These are phyloP conservation scores for Aphidius ervi DNA, from an alignment of 1,140 invertebrate species.

Conservation along the genomic window DNA sequence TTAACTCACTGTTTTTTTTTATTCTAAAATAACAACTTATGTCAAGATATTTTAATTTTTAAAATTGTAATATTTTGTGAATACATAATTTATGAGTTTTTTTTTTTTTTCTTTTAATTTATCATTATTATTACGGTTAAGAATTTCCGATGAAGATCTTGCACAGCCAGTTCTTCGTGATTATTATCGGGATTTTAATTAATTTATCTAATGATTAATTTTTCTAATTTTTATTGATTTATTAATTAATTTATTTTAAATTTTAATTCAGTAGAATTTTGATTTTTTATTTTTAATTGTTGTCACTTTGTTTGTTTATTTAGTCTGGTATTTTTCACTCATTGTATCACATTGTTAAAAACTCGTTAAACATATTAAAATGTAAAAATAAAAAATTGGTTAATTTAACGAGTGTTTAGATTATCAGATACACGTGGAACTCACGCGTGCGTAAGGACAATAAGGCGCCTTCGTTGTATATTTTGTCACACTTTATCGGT, in stretches of 20 bases:
- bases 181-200: not conserved
- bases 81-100: too few relatives aligned
- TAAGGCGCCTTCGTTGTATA: constrained; percentile 18
- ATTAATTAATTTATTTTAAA: not conserved
- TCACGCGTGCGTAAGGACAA: constrained; percentile 22
- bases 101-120: too few relatives aligned
- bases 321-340: not conserved
- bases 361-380: too few relatives aligned
- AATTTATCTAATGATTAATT: not conserved
- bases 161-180: constrained; percentile 24
- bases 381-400: not conserved
- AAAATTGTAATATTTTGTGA: too few relatives aligned
- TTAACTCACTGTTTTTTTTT: too few relatives aligned
- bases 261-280: not conserved
- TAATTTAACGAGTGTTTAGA: constrained; percentile 13
- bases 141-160: constrained; percentile 26
- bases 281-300: not conserved
- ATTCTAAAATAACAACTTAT: too few relatives aligned
- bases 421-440: constrained; percentile 25
- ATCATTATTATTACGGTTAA: constrained; percentile 8
- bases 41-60: too few relatives aligned
- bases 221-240: not conserved
- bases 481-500: too few relatives aligned
- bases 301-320: not conserved
- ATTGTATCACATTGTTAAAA: constrained; percentile 5